Percentiles rank a stretch among this genome's conserved stretches.
These are phyloP conservation scores for Cryptotermes secundus DNA, from an alignment of 1,140 invertebrate genomes.

Conservation along the genomic window DNA sequence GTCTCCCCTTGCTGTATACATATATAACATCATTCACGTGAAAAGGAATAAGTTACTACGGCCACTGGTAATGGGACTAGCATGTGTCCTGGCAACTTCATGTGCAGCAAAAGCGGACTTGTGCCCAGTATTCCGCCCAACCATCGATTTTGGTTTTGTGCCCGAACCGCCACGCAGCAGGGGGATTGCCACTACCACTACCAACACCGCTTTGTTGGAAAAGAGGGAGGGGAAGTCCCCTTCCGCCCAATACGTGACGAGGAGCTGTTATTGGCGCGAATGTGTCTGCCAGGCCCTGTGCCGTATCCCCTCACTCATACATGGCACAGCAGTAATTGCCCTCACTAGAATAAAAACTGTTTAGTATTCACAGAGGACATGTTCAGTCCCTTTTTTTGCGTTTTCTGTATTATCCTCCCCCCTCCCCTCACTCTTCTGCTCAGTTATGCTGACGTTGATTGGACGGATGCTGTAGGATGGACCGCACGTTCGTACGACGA, in stretches of 20 bases:
- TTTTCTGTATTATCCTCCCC: background rate
- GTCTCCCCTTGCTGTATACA: background rate
- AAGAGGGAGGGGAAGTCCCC: background rate
- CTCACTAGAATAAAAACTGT: constrained; percentile 19
- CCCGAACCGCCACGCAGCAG: background rate
- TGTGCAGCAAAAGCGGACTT: background rate
- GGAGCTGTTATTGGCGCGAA: constrained; percentile 13
- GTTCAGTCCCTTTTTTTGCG: background rate
- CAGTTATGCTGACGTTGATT: constrained; percentile 16
- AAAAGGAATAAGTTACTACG: background rate
- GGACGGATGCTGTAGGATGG: background rate
- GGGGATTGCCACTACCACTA: background rate
- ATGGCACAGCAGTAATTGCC: background rate
- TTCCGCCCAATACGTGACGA: background rate
- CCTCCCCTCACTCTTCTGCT: background rate
- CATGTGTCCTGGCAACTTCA: background rate
- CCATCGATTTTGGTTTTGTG: constrained; percentile 19
- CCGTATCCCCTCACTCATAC: background rate
- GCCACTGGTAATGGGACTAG: background rate
- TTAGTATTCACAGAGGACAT: constrained; percentile 16
- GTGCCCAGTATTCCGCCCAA: background rate
- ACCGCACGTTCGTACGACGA: background rate
- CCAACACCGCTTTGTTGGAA: constrained; percentile 4
- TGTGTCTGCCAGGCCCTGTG: background rate
- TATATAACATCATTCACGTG: background rate